Conservation (phyloP, 2,888 invertebrate species). For the Drosophila sordidula region DNA sequence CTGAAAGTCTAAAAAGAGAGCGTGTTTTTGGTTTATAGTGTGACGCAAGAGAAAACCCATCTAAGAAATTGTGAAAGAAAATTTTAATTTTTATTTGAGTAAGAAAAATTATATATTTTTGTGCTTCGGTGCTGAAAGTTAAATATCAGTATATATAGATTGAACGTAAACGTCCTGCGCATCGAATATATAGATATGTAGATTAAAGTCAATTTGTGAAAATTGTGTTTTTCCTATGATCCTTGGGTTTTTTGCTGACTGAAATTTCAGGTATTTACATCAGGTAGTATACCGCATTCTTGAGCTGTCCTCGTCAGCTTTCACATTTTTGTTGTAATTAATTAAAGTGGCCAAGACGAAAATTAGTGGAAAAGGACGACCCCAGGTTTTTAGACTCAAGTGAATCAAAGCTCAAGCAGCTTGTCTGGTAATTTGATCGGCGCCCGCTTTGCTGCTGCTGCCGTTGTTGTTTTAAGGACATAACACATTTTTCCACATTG, state of each 20-base stretch:
- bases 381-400: constrained; percentile 46
- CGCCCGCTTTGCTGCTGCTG: constrained; percentile 4
- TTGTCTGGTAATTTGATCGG: constrained; percentile 67
- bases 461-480: constrained; percentile 36
- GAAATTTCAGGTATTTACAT: constrained; percentile 22
- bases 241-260: not conserved
- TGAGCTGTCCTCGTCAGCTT: constrained; percentile 10
- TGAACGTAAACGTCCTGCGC: too few relatives aligned
- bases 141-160: too few relatives aligned
- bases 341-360: constrained; percentile 35
- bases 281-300: not conserved
- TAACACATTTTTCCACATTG: constrained; percentile 61
- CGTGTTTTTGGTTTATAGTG: too few relatives aligned
- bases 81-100: too few relatives aligned
- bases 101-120: too few relatives aligned
- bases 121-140: too few relatives aligned
- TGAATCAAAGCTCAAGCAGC: constrained; percentile 64
- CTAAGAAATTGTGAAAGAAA: too few relatives aligned
- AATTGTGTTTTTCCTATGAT: not conserved
- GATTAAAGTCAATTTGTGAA: not conserved
- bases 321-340: constrained; percentile 36
- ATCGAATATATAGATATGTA: not conserved
- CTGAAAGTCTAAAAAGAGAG: too few relatives aligned
- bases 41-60: too few relatives aligned
- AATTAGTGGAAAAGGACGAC: constrained; percentile 24